A percentile compares a stretch with the other conserved stretches of the same genome.
Evolutionary conservation across 1,140 invertebrate species (phyloP).

Genomic region (Sarcophaga peregrina): DNA sequence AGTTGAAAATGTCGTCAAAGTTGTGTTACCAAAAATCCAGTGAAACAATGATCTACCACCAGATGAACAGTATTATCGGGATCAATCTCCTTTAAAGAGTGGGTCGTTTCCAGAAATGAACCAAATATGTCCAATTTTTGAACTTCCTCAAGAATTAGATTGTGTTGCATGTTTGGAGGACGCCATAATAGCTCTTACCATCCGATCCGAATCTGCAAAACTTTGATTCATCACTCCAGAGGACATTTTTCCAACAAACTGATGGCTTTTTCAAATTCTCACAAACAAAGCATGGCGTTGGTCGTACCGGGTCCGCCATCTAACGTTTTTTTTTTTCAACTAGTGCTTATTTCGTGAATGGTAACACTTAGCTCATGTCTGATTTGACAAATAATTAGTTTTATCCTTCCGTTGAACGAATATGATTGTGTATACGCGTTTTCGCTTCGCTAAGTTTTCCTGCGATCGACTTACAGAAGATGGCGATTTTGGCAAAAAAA

Average conservation of each 20-base stretch:
- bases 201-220: constrained; percentile 44
- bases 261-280: constrained; percentile 41
- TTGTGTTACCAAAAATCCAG: background rate
- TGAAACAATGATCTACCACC: background rate
- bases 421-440: too few species aligned
- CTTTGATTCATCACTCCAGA: constrained; percentile 46
- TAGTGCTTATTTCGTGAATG: too few species aligned
- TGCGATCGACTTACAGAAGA: too few species aligned
- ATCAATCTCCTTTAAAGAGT: background rate
- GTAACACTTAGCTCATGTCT: too few species aligned
- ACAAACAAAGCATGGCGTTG: too few species aligned
- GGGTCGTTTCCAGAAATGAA: too few species aligned
- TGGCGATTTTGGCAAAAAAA: too few species aligned
- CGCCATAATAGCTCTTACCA: constrained; percentile 45
- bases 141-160: background rate
- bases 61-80: background rate
- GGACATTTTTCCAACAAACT: constrained; percentile 42
- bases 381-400: too few species aligned
- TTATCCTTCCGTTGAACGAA: too few species aligned
- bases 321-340: too few species aligned
- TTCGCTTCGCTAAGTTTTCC: too few species aligned
- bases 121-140: background rate
- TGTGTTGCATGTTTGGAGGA: constrained; percentile 27
- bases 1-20: background rate
- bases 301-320: too few species aligned